Conservation (phyloP, 1,140 invertebrate species). For the Drosophila arawakana region DNA sequence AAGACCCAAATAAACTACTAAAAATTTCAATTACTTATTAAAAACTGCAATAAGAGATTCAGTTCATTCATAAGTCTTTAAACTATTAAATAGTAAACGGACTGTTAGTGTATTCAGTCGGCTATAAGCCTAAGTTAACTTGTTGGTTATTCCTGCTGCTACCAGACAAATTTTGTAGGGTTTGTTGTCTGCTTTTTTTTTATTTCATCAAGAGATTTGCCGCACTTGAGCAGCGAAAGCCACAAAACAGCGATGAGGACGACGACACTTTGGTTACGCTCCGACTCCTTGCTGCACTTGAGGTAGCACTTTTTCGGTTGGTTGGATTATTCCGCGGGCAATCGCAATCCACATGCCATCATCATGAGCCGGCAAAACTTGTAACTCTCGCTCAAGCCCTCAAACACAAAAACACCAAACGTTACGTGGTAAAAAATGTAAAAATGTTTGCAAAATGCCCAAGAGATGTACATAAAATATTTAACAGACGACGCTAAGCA, state of each 20-base stretch:
- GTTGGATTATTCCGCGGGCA: constrained; percentile 69
- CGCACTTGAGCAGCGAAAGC: constrained; percentile 75
- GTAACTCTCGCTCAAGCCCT: constrained; percentile 45
- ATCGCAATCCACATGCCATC: constrained; percentile 71
- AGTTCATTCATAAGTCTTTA: too few relatives aligned
- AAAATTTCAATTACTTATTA: too few relatives aligned
- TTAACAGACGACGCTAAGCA: constrained; percentile 62
- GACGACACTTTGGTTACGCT: constrained; percentile 79
- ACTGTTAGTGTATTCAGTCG: background rate
- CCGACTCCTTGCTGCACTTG: constrained; percentile 62
- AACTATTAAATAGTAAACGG: too few relatives aligned
- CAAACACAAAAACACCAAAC: constrained; percentile 50
- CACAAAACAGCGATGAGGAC: constrained; percentile 39
- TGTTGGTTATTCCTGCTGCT: constrained; percentile 4
- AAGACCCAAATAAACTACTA: too few relatives aligned
- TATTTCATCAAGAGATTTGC: constrained; percentile 82
- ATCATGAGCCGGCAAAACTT: constrained; percentile 58
- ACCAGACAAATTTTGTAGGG: constrained; percentile 69
- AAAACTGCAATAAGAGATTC: too few relatives aligned
- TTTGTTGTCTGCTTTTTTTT: constrained; percentile 46
- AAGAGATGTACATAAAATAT: constrained; percentile 83
- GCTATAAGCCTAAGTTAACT: background rate
- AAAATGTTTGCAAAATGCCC: constrained; percentile 82
- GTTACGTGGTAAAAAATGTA: constrained; percentile 64
- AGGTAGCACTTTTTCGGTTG: constrained; percentile 62